Evolutionary conservation across 1,140 invertebrate species (phyloP).

Genomic region (Neoseiulus cucumeris): DNA sequence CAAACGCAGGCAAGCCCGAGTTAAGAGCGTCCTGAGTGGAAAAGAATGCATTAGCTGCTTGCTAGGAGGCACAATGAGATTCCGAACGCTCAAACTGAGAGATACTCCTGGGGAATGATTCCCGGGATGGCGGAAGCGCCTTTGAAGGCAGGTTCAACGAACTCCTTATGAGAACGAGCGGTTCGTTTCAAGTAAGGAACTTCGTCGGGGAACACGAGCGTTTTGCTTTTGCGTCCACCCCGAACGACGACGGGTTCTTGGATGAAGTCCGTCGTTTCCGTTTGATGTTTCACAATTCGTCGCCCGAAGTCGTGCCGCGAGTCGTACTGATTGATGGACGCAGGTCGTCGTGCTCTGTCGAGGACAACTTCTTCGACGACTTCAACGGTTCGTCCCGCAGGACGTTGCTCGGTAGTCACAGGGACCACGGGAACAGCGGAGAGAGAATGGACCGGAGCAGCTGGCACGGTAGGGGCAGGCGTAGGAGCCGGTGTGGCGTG

Average conservation of each 20-base stretch:
- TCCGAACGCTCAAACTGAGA: not conserved
- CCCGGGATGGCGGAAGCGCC: constrained; percentile 4
- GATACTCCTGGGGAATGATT: constrained; percentile 4
- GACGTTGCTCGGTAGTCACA: not conserved
- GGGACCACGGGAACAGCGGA: not conserved
- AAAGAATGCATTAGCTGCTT: no score
- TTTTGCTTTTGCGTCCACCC: not conserved
- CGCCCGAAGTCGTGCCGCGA: constrained; percentile 1
- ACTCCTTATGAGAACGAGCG: not conserved
- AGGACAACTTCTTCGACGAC: not conserved
- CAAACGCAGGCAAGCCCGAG: no score
- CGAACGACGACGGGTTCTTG: not conserved
- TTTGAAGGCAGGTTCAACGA: not conserved
- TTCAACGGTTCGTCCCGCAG: not conserved
- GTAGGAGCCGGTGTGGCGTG: not conserved
- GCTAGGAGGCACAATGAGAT: no score
- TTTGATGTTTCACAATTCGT: not conserved
- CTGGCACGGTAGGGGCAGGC: not conserved
- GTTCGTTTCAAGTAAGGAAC: constrained; percentile 6
- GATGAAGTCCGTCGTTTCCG: not conserved
- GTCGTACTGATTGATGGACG: not conserved
- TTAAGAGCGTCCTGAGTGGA: no score
- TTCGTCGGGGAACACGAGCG: not conserved
- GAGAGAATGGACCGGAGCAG: not conserved
- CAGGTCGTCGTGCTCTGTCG: constrained; percentile 1